Conservation (phyloP, 1,140 invertebrate genomes). For the Metaphire vulgaris region DNA sequence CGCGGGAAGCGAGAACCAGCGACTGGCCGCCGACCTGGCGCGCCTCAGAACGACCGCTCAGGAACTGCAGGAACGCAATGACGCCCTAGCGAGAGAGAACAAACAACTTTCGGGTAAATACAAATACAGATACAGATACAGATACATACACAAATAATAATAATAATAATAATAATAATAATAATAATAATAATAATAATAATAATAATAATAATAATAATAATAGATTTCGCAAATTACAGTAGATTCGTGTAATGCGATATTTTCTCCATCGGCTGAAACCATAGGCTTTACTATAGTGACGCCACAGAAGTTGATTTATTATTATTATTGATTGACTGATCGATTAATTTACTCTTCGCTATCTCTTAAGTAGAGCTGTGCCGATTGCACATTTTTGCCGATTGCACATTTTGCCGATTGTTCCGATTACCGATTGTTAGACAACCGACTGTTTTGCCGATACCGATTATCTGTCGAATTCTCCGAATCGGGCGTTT, state of each 20-base stretch:
- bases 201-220: conserved; percentile 9
- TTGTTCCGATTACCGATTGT: no score
- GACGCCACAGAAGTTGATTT: not conserved
- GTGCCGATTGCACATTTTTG: no score
- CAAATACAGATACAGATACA: no score
- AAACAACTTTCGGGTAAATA: conserved; percentile 46
- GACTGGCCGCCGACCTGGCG: conserved; percentile 44
- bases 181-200: not conserved
- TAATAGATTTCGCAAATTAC: not conserved
- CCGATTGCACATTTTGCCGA: no score
- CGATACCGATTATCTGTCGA: no score
- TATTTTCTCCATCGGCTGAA: not conserved
- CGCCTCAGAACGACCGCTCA: conserved; percentile 42
- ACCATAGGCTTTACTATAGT: not conserved
- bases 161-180: not conserved
- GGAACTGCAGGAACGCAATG: conserved; percentile 47
- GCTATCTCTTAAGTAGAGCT: no score
- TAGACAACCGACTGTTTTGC: no score
- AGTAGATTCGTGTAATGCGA: not conserved
- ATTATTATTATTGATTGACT: no score
- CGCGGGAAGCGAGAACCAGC: conserved; percentile 42
- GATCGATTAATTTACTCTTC: no score
- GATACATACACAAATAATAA: no score
- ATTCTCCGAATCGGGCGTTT: no score
- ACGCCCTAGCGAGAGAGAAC: conserved; percentile 49